These are phyloP conservation scores for Cladopsammia gracilis DNA, from an alignment of 64 coral and sea anemone genomes.

Conservation along the genomic window DNA sequence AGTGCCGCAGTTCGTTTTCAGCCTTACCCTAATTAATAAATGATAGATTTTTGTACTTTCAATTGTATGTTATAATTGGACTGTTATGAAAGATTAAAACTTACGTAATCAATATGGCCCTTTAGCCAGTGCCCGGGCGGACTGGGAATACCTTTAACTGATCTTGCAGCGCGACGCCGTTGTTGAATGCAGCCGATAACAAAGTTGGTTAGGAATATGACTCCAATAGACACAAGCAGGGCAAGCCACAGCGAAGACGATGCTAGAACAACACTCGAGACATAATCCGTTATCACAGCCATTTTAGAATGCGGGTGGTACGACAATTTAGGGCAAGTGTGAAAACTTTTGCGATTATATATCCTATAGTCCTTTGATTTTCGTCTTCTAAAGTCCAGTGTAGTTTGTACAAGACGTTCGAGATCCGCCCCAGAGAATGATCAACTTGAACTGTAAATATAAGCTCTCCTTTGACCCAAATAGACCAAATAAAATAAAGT, in stretches of 20 bases:
- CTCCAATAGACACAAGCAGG: background rate
- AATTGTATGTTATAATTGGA: no score
- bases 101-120: conserved; percentile 48
- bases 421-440: no score
- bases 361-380: background rate
- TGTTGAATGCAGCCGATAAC: background rate
- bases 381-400: no score
- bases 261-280: background rate
- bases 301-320: background rate
- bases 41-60: no score
- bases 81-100: background rate
- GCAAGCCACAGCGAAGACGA: background rate
- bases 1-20: no score
- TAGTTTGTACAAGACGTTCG: no score
- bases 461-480: background rate
- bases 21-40: no score
- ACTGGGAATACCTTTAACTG: conserved; percentile 3
- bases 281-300: background rate
- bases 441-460: background rate
- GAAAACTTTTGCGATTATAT: background rate
- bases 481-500: background rate
- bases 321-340: background rate
- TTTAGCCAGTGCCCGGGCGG: conserved; percentile 44
- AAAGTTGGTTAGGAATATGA: background rate
- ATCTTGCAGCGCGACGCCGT: background rate